Percentiles rank a stretch among this genome's conserved stretches.
Conservation (phyloP, 2,797 vertebrate species). For the Lacerta bilineata region DNA sequence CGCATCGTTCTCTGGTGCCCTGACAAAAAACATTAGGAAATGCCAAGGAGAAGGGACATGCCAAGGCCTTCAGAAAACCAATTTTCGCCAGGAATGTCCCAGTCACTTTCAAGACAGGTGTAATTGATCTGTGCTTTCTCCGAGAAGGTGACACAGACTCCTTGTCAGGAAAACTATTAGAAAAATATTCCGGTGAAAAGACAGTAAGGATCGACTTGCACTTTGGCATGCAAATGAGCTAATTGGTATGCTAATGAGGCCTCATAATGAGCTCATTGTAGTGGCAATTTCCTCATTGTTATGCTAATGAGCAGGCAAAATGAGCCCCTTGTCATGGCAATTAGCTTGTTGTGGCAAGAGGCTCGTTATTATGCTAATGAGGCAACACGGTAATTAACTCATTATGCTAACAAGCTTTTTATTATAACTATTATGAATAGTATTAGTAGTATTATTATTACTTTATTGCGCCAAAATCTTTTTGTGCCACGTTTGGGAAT, state of each 20-base stretch:
- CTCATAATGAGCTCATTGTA: slow-evolving; percentile 37
- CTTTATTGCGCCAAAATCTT: not conserved
- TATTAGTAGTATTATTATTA: not conserved
- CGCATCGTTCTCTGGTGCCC: not conserved
- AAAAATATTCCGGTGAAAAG: not conserved
- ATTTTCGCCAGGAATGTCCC: too few relatives aligned
- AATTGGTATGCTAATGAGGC: slow-evolving; percentile 42
- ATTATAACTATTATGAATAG: slow-evolving; percentile 12
- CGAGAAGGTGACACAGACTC: not conserved
- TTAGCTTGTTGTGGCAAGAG: slow-evolving; percentile 49
- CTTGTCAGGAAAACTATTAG: not conserved
- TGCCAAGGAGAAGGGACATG: not conserved
- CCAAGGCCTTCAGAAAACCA: not conserved
- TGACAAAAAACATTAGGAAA: not conserved
- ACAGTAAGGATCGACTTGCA: not conserved
- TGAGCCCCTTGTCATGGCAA: slow-evolving; percentile 30
- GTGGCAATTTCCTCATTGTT: slow-evolving; percentile 36
- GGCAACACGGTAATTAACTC: slow-evolving; percentile 31
- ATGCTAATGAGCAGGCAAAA: slow-evolving; percentile 40
- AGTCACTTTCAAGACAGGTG: not conserved
- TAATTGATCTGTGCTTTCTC: too few relatives aligned
- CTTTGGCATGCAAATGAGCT: slow-evolving; percentile 44
- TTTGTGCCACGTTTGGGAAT: not conserved
- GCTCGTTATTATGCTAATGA: slow-evolving; percentile 51
- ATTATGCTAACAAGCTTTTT: slow-evolving; percentile 30